Percentiles rank a stretch among this genome's conserved stretches.
These are phyloP conservation scores for Aurelia aurita complex sp. Pacific DNA, from an alignment of 30 jellyfish, hydroid and myxozoan species.

Conservation along the genomic window DNA sequence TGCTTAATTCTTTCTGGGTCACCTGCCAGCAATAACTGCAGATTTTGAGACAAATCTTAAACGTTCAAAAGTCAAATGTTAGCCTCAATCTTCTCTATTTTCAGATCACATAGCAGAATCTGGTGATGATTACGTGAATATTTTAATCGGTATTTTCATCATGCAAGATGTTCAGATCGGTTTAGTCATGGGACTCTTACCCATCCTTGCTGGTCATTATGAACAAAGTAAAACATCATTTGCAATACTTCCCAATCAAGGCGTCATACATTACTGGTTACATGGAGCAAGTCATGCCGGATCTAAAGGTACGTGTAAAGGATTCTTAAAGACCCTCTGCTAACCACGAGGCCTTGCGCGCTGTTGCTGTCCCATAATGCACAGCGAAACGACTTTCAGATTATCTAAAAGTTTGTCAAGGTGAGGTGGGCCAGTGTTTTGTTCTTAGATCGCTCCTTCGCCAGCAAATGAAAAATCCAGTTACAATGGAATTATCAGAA, in stretches of 20 bases:
- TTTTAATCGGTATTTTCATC: constrained; percentile 76
- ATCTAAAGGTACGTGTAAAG: constrained; percentile 25
- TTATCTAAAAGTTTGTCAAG: too few species aligned
- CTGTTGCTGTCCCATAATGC: too few species aligned
- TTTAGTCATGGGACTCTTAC: constrained; percentile 86
- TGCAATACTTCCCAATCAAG: constrained; percentile 68
- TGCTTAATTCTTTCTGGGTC: too few species aligned
- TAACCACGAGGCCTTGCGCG: too few species aligned
- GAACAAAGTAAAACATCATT: constrained; percentile 66
- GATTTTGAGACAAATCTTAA: background rate
- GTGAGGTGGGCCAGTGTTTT: too few species aligned
- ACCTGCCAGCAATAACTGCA: background rate
- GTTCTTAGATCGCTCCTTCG: too few species aligned
- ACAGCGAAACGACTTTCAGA: too few species aligned
- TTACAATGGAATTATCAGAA: too few species aligned
- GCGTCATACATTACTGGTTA: constrained; percentile 77
- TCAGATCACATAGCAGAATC: constrained; percentile 49
- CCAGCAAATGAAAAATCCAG: too few species aligned
- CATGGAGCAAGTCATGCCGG: constrained; percentile 90
- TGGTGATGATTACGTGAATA: constrained; percentile 63
- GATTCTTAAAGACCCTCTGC: too few species aligned
- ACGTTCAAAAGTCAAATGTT: background rate
- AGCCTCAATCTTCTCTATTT: background rate
- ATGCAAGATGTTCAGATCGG: constrained; percentile 92
- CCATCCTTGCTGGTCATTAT: constrained; percentile 90